Base-by-base conservation (phyloP, 2,888 invertebrate species). In the Zygothrica quintamaculata region DNA sequence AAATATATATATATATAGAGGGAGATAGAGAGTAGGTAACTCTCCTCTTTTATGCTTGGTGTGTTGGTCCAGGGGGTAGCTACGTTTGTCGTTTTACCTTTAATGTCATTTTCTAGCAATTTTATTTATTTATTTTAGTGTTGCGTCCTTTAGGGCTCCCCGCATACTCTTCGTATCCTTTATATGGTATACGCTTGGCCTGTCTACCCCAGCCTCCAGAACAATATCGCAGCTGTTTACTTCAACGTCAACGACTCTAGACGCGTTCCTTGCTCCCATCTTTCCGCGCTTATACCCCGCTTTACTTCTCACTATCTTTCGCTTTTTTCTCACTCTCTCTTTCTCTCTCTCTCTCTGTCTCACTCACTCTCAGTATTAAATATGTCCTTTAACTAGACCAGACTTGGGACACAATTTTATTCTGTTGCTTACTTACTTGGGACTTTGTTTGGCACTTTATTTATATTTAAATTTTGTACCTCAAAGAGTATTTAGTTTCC, bases 391-490 rank as follows among this genome's bases (percentile, higher is more conserved):
- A 55, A 52, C 74, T 53, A 58, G 48, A 43, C 55, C 37, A 48
- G 51, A 57, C 58, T 65, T 67, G 69, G 65, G 58, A 64, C 58
- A 70, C 47, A 64, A 43, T 70, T 55, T 44, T 43, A 59, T 50
- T 69, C 60, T 50, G 47, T 59, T 52, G 36, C 53, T 71, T 61
- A 61, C 64, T 60, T 76, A 50, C 61, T 65, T 64, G 65, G 13
- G 56, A 84, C 82, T 87, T 87, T 81, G 85, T 87, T 78, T 84
- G 82, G 60, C 79, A 84, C 79, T 82, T 84, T 84, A 84, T 84
- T 84, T 84, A 82, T 85, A 84, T 87, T 84, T 85, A 87, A 84
- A 84, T 87, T 79, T 71, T 64, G 65, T 66, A 78, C 56, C 84
- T 81, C 87, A 87, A 87, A 84, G 84, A 70, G 82, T 85, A 79